Percentiles rank a stretch among this genome's conserved stretches.
phyloP scores from a whole-genome alignment of 2,797 vertebrate species.

The Falco rusticolus region DNA sequence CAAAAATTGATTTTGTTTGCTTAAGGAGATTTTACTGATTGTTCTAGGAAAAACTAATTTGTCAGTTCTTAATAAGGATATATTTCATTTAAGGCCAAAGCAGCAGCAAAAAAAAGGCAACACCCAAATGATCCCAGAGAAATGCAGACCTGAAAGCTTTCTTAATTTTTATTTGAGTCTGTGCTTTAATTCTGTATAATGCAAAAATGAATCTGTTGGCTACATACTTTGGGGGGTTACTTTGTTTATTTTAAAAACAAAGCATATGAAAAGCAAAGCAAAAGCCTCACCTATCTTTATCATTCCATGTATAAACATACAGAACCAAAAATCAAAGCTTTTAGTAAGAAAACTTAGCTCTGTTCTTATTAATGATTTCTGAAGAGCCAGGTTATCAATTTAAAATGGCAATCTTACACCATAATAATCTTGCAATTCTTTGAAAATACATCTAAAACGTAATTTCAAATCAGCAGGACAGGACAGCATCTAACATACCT shows the following conservation, averaged over 20 bases:
- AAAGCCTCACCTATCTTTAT: not conserved
- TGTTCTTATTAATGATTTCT: not conserved
- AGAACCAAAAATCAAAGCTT: not conserved
- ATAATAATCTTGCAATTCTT: not conserved
- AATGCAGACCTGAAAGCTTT: not conserved
- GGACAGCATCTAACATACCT: not conserved
- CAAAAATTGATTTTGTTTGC: not conserved
- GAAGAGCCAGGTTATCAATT: not conserved
- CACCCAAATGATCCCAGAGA: not conserved
- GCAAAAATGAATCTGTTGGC: not conserved
- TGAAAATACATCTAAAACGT: not conserved
- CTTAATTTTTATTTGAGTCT: not conserved
- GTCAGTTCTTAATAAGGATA: not conserved
- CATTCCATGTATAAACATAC: not conserved
- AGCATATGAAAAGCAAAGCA: no score
- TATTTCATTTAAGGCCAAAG: not conserved
- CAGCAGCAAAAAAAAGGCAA: not conserved
- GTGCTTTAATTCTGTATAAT: not conserved
- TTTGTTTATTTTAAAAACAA: not conserved
- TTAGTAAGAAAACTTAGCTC: not conserved
- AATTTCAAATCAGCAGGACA: not conserved
- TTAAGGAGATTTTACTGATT: not conserved
- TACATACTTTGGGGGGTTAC: not conserved
- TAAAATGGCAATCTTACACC: not conserved
- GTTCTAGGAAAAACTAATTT: not conserved